phyloP scores from a whole-genome alignment of 53 echinoderm and acorn worm genomes.

The Holothuria leucospilota region DNA sequence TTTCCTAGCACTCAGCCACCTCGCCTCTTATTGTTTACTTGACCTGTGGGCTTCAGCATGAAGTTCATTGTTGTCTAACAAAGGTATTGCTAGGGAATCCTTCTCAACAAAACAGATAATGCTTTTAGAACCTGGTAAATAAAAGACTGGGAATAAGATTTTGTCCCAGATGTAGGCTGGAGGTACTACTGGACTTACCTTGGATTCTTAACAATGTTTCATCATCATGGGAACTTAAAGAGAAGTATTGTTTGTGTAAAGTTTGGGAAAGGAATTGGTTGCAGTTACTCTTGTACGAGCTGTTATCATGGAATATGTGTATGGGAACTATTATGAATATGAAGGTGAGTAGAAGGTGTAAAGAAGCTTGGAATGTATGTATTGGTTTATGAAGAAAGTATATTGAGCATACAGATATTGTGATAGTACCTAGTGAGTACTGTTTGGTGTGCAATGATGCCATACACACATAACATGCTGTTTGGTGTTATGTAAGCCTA shows the following conservation, averaged over 20 bases:
- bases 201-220: not conserved
- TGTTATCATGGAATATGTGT: slow-evolving; percentile 33
- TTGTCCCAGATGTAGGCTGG: too few relatives aligned
- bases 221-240: slow-evolving; percentile 20
- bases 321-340: slow-evolving; percentile 16
- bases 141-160: too few relatives aligned
- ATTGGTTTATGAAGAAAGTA: too few relatives aligned
- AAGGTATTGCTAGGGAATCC: slow-evolving; percentile 47
- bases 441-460: too few relatives aligned
- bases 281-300: not conserved
- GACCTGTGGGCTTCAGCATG: slow-evolving; percentile 30
- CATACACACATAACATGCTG: too few relatives aligned
- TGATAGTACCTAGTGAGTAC: too few relatives aligned
- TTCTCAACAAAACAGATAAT: not conserved
- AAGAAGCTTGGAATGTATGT: too few relatives aligned
- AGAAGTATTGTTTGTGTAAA: not conserved
- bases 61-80: slow-evolving; percentile 48
- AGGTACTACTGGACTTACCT: too few relatives aligned
- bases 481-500: too few relatives aligned
- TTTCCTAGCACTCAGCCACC: slow-evolving; percentile 3
- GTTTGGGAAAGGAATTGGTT: not conserved
- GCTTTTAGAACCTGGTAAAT: too few relatives aligned
- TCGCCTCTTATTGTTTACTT: slow-evolving; percentile 37
- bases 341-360: not conserved
- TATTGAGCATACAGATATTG: too few relatives aligned